Conservation (phyloP, 30 jellyfish, hydroid and myxozoan species). For the Calvadosia cruxmelitensis region DNA sequence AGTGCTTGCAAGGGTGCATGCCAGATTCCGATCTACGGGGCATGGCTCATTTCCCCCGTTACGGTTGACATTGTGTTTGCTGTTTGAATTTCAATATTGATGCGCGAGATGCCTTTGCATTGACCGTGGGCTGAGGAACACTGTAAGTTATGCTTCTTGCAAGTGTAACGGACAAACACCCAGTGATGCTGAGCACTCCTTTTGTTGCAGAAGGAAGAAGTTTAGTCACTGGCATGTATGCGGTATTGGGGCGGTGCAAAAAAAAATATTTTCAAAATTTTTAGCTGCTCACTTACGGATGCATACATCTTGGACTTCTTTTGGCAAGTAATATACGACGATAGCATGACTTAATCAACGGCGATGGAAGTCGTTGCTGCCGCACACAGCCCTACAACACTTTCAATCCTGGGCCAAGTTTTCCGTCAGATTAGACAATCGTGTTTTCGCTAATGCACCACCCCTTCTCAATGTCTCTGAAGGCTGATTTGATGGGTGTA, state of each 20-base stretch:
- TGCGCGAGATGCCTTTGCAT: slow-evolving; percentile 40
- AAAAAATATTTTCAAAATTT: slow-evolving; percentile 23
- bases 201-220: slow-evolving; percentile 50
- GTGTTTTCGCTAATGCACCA: too few relatives aligned
- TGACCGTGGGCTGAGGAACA: slow-evolving; percentile 39
- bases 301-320: slow-evolving; percentile 24
- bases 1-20: too few relatives aligned
- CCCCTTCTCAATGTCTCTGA: too few relatives aligned
- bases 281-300: slow-evolving; percentile 32
- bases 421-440: too few relatives aligned
- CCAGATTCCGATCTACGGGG: too few relatives aligned
- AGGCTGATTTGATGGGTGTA: too few relatives aligned
- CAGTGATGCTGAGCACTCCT: slow-evolving; percentile 35
- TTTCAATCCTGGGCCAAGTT: too few relatives aligned
- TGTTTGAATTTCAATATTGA: too few relatives aligned
- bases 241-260: slow-evolving; percentile 21
- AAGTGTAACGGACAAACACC: slow-evolving; percentile 31
- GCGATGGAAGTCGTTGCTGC: slow-evolving; percentile 46
- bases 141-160: slow-evolving; percentile 35
- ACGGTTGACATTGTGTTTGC: too few relatives aligned
- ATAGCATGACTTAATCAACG: slow-evolving; percentile 33
- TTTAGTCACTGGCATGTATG: slow-evolving; percentile 28
- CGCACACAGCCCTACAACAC: too few relatives aligned
- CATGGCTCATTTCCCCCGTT: too few relatives aligned
- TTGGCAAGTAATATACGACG: slow-evolving; percentile 23